A percentile compares a stretch with the other conserved stretches of the same genome.
These are phyloP conservation scores for Sebastes oblongus DNA, from an alignment of 2,797 vertebrate genomes.

Conservation along the genomic window DNA sequence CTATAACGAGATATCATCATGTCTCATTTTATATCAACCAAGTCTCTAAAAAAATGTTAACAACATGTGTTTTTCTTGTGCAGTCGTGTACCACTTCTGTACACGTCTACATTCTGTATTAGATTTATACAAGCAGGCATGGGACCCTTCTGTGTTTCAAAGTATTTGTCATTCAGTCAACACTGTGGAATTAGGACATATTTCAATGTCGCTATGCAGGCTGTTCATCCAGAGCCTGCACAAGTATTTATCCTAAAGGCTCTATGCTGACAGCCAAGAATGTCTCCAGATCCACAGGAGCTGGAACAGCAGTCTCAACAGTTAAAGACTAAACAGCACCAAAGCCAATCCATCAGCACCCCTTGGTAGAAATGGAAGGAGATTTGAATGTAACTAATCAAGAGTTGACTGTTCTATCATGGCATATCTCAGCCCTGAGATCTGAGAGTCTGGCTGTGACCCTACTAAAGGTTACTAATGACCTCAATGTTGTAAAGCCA, in stretches of 20 bases:
- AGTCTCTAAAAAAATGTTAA: background rate
- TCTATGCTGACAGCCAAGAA: constrained; percentile 49
- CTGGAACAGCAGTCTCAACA: background rate
- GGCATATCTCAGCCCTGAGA: background rate
- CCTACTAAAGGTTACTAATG: constrained; percentile 42
- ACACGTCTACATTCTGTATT: background rate
- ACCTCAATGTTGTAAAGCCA: constrained; percentile 34
- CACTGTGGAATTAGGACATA: background rate
- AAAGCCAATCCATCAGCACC: constrained; percentile 5
- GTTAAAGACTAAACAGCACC: background rate
- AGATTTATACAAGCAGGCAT: background rate
- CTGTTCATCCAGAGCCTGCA: constrained; percentile 8
- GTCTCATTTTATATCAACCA: background rate
- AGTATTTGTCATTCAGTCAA: constrained; percentile 10
- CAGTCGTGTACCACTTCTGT: background rate
- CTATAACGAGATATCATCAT: background rate
- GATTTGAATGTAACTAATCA: constrained; percentile 2
- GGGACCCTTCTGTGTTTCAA: background rate
- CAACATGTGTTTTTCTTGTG: background rate
- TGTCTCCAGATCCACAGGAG: constrained; percentile 29
- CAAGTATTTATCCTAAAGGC: constrained; percentile 34
- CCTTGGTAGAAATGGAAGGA: background rate
- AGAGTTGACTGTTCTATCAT: background rate
- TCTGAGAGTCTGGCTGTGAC: constrained; percentile 9
- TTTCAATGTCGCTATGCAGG: constrained; percentile 14